Evolutionary conservation across 2,888 invertebrate genomes (phyloP).

Genomic region (Xanthia icteritia): DNA sequence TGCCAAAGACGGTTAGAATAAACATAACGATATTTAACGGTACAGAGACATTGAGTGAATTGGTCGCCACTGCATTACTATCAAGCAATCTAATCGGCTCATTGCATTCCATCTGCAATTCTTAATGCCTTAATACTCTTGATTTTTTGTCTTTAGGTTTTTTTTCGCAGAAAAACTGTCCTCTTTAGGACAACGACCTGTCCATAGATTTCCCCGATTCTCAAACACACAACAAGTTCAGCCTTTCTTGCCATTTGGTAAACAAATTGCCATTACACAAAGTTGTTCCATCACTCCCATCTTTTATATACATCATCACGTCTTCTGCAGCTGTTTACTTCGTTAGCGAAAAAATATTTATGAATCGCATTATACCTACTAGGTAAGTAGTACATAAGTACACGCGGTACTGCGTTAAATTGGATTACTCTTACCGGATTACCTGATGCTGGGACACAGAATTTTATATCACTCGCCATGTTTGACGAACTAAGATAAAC

Average conservation of each 20-base stretch:
- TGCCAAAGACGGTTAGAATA: slow-evolving; percentile 9
- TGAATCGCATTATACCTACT: not conserved
- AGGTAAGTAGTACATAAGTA: not conserved
- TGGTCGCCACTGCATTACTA: too few species aligned
- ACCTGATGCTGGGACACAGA: slow-evolving; percentile 44
- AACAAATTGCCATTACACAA: not conserved
- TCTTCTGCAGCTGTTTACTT: slow-evolving; percentile 16
- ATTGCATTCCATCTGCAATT: not conserved
- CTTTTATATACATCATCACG: not conserved
- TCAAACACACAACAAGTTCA: not conserved
- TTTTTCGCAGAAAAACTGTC: not conserved
- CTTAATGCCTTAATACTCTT: not conserved
- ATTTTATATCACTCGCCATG: slow-evolving; percentile 51
- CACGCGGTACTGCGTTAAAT: slow-evolving; percentile 31
- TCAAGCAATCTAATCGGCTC: not conserved
- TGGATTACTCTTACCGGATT: slow-evolving; percentile 45
- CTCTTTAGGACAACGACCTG: not conserved
- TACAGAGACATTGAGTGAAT: not conserved
- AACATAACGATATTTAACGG: not conserved
- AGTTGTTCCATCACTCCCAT: not conserved
- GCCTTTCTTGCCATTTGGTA: slow-evolving; percentile 1
- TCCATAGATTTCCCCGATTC: not conserved
- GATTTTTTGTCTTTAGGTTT: not conserved
- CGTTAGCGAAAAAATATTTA: slow-evolving; percentile 25
- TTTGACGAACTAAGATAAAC: slow-evolving; percentile 22